Evolutionary conservation across 2,888 invertebrate species (phyloP).

Genomic region (Polylopha cassiicola): DNA sequence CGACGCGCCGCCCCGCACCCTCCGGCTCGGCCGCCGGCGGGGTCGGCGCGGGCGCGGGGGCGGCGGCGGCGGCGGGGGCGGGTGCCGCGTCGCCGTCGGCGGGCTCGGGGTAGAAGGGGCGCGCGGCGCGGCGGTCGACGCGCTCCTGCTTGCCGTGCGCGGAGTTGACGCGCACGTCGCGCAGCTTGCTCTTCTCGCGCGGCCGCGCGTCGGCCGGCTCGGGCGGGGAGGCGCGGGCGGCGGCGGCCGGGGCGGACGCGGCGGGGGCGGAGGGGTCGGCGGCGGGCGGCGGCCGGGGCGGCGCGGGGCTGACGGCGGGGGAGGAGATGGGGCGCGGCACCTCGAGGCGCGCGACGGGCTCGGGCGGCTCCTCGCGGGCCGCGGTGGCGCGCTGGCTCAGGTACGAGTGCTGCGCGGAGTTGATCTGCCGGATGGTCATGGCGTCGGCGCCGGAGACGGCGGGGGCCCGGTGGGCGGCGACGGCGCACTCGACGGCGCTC

Average conservation of each 20-base stretch:
- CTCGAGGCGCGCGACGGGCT: constrained; percentile 62
- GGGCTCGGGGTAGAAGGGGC: too few relatives aligned
- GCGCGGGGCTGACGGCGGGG: constrained; percentile 66
- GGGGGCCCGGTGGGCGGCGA: too few relatives aligned
- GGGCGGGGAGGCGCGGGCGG: constrained; percentile 69
- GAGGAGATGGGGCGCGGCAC: constrained; percentile 71
- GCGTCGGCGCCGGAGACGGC: too few relatives aligned
- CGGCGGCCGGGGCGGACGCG: constrained; percentile 65
- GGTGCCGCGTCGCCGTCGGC: too few relatives aligned
- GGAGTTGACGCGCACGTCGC: constrained; percentile 70
- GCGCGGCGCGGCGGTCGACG: too few relatives aligned
- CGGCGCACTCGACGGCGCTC: too few relatives aligned
- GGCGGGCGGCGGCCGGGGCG: constrained; percentile 44
- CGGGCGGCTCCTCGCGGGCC: constrained; percentile 62
- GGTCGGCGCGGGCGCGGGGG: too few relatives aligned
- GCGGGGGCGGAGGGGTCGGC: constrained; percentile 66
- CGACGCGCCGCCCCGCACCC: too few relatives aligned
- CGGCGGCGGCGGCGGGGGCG: too few relatives aligned
- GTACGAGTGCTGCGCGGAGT: constrained; percentile 55
- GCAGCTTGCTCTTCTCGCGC: constrained; percentile 64
- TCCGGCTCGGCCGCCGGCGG: too few relatives aligned
- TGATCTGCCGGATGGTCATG: constrained; percentile 67
- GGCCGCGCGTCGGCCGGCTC: constrained; percentile 63
- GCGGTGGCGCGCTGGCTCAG: constrained; percentile 54
- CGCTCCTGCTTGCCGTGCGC: constrained; percentile 68